These are phyloP conservation scores for Gymnocypris eckloni DNA, from an alignment of 2,797 vertebrate genomes.

Conservation along the genomic window DNA sequence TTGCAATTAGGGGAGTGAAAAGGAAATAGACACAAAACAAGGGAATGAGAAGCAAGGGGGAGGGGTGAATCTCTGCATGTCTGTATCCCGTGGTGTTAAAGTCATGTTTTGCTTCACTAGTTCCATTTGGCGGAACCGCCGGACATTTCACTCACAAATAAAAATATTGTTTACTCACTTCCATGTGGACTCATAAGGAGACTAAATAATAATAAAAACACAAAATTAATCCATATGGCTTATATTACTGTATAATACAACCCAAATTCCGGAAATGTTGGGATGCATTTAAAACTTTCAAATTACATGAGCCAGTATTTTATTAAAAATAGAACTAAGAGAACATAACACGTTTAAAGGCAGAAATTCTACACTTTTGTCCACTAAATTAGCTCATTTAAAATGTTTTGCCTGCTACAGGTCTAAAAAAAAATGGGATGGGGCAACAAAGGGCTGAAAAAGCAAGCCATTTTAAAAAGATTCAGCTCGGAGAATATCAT, in stretches of 20 bases:
- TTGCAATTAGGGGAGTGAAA: neutral
- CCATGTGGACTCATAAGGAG: neutral
- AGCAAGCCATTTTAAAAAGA: no score
- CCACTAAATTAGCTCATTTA: no score
- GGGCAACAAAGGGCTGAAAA: no score
- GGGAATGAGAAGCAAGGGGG: slow-evolving; percentile 36
- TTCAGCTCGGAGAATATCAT: no score
- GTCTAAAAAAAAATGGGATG: no score
- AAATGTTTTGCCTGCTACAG: no score
- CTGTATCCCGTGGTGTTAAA: slow-evolving; percentile 72
- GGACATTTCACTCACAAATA: neutral
- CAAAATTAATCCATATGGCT: neutral
- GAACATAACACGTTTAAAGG: no score
- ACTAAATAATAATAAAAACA: neutral
- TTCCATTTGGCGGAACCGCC: slow-evolving; percentile 69
- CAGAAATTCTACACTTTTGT: no score
- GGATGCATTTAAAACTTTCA: no score
- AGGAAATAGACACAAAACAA: slow-evolving; percentile 17
- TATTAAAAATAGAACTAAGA: no score
- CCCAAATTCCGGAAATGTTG: no score
- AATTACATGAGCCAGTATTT: no score
- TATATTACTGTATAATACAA: slow-evolving; percentile 37
- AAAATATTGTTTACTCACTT: neutral
- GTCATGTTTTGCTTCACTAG: slow-evolving; percentile 69
- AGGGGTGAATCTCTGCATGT: slow-evolving; percentile 65